Conservation (phyloP, 92 coral and sea anemone species). For the Plumapathes pennacea region DNA sequence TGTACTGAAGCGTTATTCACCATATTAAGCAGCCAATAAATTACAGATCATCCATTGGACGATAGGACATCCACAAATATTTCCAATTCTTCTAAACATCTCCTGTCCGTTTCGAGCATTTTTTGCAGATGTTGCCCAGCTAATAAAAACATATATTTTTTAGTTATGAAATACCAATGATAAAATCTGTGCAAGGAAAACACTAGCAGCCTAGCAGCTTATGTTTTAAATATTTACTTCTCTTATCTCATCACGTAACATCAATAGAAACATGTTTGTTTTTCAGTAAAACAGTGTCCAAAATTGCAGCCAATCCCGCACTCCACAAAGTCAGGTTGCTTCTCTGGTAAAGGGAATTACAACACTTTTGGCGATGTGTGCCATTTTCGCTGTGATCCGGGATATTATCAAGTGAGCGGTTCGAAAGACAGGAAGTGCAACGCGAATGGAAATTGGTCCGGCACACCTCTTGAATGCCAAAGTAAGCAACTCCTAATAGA, state of each 20-base stretch:
- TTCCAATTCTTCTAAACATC: not conserved
- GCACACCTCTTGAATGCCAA: conserved; percentile 30
- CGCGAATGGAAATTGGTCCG: conserved; percentile 55
- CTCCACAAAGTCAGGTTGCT: conserved; percentile 28
- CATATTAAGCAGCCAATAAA: no score
- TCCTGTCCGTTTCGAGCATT: conserved; percentile 10
- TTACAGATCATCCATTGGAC: not conserved
- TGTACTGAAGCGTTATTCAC: no score
- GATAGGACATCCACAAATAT: not conserved
- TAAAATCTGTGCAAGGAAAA: no score
- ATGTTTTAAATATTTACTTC: no score
- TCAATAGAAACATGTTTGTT: not conserved
- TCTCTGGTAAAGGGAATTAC: conserved; percentile 1
- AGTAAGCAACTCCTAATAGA: no score
- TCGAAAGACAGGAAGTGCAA: conserved; percentile 47
- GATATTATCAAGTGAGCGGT: conserved; percentile 35
- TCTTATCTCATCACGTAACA: no score
- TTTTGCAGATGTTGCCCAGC: conserved; percentile 3
- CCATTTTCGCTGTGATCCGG: conserved; percentile 40
- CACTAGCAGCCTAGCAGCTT: no score
- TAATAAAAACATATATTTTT: no score
- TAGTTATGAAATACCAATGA: no score
- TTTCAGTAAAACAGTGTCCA: conserved; percentile 19
- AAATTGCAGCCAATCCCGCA: conserved; percentile 1
- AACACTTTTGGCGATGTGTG: conserved; percentile 57